Percentiles rank a stretch among this genome's conserved stretches.
These are phyloP conservation scores for Nemotelus pantherinus DNA, from an alignment of 2,888 invertebrate genomes.

Conservation along the genomic window DNA sequence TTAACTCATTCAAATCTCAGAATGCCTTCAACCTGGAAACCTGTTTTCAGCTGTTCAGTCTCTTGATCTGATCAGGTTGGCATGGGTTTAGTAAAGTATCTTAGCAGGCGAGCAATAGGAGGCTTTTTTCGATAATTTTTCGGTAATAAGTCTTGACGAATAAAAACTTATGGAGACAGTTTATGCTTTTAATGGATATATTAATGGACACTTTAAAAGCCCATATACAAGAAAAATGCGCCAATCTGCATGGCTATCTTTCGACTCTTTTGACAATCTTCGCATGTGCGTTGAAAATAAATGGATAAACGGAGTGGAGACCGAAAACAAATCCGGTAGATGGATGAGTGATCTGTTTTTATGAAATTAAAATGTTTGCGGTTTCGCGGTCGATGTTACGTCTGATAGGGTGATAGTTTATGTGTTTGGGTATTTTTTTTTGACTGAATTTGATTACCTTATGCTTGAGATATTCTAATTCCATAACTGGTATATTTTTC, in stretches of 20 bases:
- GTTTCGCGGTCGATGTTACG: slow-evolving; percentile 20
- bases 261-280: slow-evolving; percentile 5
- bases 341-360: slow-evolving; percentile 33
- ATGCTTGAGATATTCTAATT: slow-evolving; percentile 75
- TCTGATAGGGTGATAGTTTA: not conserved
- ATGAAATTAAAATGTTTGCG: slow-evolving; percentile 35
- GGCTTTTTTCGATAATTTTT: slow-evolving; percentile 32
- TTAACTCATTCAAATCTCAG: slow-evolving; percentile 4
- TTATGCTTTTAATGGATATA: slow-evolving; percentile 40
- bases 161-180: slow-evolving; percentile 27
- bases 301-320: slow-evolving; percentile 10
- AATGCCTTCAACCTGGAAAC: slow-evolving; percentile 13
- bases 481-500: slow-evolving; percentile 72
- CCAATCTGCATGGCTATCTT: slow-evolving; percentile 25
- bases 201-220: slow-evolving; percentile 42
- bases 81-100: not conserved
- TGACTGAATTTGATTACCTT: slow-evolving; percentile 64
- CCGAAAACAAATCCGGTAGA: slow-evolving; percentile 17
- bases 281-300: not conserved
- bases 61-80: not conserved
- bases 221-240: slow-evolving; percentile 31
- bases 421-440: not conserved
- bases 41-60: slow-evolving; percentile 12
- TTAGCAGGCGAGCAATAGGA: slow-evolving; percentile 2
- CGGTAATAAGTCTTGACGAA: slow-evolving; percentile 41